These are phyloP conservation scores for Micropoecilia bifurca DNA, from an alignment of 2,797 vertebrate species.

Conservation along the genomic window DNA sequence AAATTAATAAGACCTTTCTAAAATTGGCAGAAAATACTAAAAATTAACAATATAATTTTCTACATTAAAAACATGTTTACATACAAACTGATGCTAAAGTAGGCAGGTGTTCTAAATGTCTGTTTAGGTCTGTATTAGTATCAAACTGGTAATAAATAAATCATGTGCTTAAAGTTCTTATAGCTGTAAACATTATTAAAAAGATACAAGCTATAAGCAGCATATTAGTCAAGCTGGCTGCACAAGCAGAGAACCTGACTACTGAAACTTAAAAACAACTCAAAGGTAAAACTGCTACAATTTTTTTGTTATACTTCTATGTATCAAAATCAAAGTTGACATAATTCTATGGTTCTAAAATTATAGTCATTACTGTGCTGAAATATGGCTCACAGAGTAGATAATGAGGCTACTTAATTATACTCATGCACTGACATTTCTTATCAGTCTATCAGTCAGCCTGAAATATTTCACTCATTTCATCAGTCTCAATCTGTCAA, in stretches of 20 bases:
- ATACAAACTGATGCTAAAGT: background rate
- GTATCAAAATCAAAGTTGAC: background rate
- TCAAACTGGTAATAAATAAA: background rate
- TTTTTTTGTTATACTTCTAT: background rate
- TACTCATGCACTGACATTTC: background rate
- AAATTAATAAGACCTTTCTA: too few relatives aligned
- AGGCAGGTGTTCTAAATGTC: background rate
- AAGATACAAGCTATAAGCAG: background rate
- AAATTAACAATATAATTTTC: background rate
- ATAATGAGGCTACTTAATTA: background rate
- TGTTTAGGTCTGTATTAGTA: background rate
- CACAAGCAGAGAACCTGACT: background rate
- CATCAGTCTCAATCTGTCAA: background rate
- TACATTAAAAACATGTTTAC: background rate
- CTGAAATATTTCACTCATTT: background rate
- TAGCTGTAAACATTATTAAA: background rate
- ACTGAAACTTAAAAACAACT: background rate
- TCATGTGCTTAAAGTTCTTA: background rate
- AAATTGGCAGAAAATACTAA: too few relatives aligned
- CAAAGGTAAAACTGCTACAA: background rate
- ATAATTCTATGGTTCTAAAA: background rate
- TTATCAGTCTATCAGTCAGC: background rate
- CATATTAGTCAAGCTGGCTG: background rate
- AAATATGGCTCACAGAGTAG: background rate
- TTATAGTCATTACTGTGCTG: background rate